These are phyloP conservation scores for Sinocyclocheilus maitianheensis DNA, from an alignment of 2,113 vertebrate genomes.

Conservation along the genomic window DNA sequence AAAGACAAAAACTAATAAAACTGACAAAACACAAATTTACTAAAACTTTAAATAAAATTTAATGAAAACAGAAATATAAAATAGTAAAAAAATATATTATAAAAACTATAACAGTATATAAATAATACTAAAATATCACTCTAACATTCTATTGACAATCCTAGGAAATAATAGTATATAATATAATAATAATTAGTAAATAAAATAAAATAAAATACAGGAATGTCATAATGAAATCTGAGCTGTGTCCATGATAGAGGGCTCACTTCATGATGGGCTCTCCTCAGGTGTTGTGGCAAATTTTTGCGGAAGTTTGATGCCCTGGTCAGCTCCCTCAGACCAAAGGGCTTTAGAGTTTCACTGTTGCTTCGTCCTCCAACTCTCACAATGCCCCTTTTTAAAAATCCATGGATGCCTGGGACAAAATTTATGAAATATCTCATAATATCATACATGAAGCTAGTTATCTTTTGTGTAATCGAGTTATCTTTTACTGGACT, in stretches of 20 bases:
- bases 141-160: background rate
- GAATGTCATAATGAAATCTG: background rate
- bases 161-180: background rate
- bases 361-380: slow-evolving; percentile 91
- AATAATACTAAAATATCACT: too few relatives aligned
- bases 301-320: slow-evolving; percentile 55
- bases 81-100: too few relatives aligned
- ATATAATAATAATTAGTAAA: background rate
- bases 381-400: slow-evolving; percentile 80
- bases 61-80: too few relatives aligned
- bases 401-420: slow-evolving; percentile 83
- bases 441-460: background rate
- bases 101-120: too few relatives aligned
- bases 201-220: background rate
- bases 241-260: background rate
- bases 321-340: slow-evolving; percentile 79
- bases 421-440: slow-evolving; percentile 33
- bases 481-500: background rate
- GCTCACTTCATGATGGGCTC: slow-evolving; percentile 76
- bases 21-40: too few relatives aligned
- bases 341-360: slow-evolving; percentile 81
- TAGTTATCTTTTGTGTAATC: too few relatives aligned
- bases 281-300: slow-evolving; percentile 70
- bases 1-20: too few relatives aligned
- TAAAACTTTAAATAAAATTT: too few relatives aligned